Evolutionary conservation across 2,113 vertebrate genomes (phyloP), one percentile per base, ranked within the genome.

Genomic region (Nothoprocta perdicaria): DNA sequence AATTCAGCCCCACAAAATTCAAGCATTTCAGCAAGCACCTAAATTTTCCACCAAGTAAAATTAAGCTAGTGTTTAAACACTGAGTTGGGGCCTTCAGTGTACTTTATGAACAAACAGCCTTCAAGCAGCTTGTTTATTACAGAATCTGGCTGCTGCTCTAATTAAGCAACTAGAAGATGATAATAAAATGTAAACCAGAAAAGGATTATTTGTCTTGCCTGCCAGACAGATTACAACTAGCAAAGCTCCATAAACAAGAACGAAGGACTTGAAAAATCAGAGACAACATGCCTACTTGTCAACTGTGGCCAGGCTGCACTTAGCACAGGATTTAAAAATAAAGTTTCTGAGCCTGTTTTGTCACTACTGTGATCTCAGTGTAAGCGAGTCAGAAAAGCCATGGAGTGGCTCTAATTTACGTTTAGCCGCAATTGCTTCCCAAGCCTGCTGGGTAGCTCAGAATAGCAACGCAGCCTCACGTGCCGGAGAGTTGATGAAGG

Each of bases 371-470:
- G 48, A 52, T 8, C 53, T 13, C 41, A 5, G 66, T 0, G 19
- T 63, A 21, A 35, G 46, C 0, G 0, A 60, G 55, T 12, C 33
- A 24, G 58, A 10, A 9, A 48, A 45, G 61, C 57, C 57, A 45
- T 16, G 0, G 3, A 5, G 17, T 0, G 3, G 33, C 74, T 57
- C 48, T 2, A 7, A 6, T 3, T 45, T 9, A 14, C 29, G 1
- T 0, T 6, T 0, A 26, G 19, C 22, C 55, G 12, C 48, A 6
- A 50, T 3, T 1, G 0, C 48, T 33, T 78, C 10, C 23, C 21
- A 2, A 27, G 65, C 13, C 14, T 2, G 10, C 14, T 7, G 1
- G 6, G 9, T 3, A 10, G 12, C 60, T 58, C n/a, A 0, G 0
- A 33, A 61, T 1, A 0, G 48, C 1, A 4, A 2, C 29, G 21